phyloP scores from a whole-genome alignment of 2,113 vertebrate genomes.

The Arvicanthis niloticus region DNA sequence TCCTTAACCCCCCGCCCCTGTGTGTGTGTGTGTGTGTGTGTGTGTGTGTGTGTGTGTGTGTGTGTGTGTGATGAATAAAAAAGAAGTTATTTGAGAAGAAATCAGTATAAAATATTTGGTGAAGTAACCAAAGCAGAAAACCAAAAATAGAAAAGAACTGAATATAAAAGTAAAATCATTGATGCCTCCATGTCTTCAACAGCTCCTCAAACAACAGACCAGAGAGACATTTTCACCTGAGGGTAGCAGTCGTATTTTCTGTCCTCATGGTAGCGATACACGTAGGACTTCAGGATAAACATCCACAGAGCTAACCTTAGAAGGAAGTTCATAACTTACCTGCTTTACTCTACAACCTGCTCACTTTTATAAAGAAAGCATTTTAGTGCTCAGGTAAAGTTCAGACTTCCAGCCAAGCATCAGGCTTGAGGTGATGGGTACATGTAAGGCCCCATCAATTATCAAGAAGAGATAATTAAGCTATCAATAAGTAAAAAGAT shows the following conservation, averaged over 20 bases:
- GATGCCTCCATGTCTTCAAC: neutral
- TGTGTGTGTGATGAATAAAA: neutral
- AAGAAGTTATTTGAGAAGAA: constrained; percentile 15
- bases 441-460: neutral
- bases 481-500: neutral
- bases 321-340: neutral
- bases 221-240: neutral
- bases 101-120: neutral
- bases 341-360: neutral
- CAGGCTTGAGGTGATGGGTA: neutral
- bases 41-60: neutral
- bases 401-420: neutral
- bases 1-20: too few species aligned
- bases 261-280: neutral
- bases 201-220: neutral
- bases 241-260: neutral
- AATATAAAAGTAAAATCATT: constrained; percentile 23
- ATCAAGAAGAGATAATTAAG: neutral
- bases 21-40: too few species aligned
- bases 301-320: neutral
- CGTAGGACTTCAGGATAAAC: neutral
- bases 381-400: neutral
- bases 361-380: constrained; percentile 20
- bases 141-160: neutral
- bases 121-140: neutral